Conservation (phyloP, 1,140 invertebrate species). For the fruit fly (Drosophila melanogaster) region Release_6_plus_ISO1_MT NT_037436.4:8455501-8456000, state of each 20-base stretch:
- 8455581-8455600: no score
- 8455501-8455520: background rate
- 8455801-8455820: conserved; percentile 25
- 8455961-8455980: conserved; percentile 80
- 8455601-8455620: no score
- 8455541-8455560: background rate
- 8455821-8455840: conserved; percentile 65
- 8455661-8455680: no score
- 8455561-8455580: background rate
- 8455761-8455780: conserved; percentile 20
- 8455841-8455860: conserved; percentile 60
- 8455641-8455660: no score
- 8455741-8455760: background rate
- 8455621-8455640: no score
- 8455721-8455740: background rate
- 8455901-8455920: conserved; percentile 34
- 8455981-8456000: conserved; percentile 68
- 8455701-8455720: no score
- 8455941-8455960: conserved; percentile 69
- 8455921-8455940: conserved; percentile 34
- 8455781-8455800: conserved; percentile 35
- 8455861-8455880: conserved; percentile 39
- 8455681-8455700: no score
- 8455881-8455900: conserved; percentile 11
- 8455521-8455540: background rate